These are phyloP conservation scores for Pachydiplax longipennis DNA, from an alignment of 2,888 invertebrate genomes.

Conservation along the genomic window DNA sequence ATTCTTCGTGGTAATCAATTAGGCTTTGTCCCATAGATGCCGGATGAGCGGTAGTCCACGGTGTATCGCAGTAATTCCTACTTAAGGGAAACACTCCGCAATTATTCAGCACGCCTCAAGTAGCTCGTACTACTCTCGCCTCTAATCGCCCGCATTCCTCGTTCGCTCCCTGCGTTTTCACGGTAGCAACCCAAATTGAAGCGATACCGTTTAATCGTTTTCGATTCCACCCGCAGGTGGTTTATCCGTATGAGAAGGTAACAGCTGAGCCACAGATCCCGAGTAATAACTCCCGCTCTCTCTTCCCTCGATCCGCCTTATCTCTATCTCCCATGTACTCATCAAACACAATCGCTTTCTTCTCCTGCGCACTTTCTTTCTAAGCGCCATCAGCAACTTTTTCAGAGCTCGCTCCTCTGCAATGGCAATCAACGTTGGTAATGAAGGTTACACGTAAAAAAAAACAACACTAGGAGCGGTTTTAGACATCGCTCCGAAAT, in stretches of 20 bases:
- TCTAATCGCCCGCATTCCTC: not conserved
- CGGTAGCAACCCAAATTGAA: constrained; percentile 15
- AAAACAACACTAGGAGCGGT: too few species aligned
- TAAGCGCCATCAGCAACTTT: not conserved
- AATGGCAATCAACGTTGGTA: too few species aligned
- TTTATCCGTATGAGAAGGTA: constrained; percentile 2
- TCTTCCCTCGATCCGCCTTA: not conserved
- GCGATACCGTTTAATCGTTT: constrained; percentile 10
- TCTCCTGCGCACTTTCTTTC: not conserved
- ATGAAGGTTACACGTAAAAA: too few species aligned
- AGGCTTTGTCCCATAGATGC: too few species aligned
- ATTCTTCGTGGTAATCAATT: too few species aligned
- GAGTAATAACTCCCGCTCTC: not conserved
- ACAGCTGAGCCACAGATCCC: not conserved
- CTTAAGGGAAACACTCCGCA: too few species aligned
- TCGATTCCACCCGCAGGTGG: not conserved
- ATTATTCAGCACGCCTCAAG: too few species aligned
- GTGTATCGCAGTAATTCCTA: not conserved
- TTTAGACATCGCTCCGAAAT: too few species aligned
- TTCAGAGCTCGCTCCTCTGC: not conserved
- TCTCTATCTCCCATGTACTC: not conserved
- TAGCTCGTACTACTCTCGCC: not conserved
- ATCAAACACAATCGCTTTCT: not conserved
- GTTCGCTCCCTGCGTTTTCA: not conserved
- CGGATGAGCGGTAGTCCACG: too few species aligned